Evolutionary conservation across 1,140 invertebrate species (phyloP).

Genomic region (Drosophila eugracilis): DNA sequence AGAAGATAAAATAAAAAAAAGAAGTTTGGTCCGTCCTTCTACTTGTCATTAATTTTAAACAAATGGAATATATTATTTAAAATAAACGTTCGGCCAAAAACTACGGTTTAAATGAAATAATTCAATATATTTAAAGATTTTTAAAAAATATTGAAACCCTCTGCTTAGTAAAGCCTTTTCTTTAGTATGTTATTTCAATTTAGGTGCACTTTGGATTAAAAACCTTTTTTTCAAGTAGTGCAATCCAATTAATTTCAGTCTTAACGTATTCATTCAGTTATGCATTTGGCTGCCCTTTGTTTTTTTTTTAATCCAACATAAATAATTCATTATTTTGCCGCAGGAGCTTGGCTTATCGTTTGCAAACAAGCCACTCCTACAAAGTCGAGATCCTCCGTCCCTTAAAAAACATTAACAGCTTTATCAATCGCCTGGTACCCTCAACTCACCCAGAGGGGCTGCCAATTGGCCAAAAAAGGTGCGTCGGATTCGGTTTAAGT

Average conservation of each 20-base stretch:
- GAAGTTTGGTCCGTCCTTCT: no score
- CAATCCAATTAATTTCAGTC: constrained; percentile 27
- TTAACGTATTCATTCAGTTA: constrained; percentile 37
- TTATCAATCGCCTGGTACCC: constrained; percentile 53
- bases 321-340: constrained; percentile 49
- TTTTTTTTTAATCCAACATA: constrained; percentile 22
- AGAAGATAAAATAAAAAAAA: no score
- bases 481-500: constrained; percentile 16
- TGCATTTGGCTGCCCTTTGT: constrained; percentile 5
- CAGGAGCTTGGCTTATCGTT: constrained; percentile 27
- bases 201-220: not conserved
- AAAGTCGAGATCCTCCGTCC: constrained; percentile 3
- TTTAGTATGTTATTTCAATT: not conserved
- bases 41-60: no score
- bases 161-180: not conserved
- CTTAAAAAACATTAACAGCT: constrained; percentile 61
- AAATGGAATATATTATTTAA: no score
- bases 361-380: constrained; percentile 60
- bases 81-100: no score
- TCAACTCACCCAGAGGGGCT: constrained; percentile 27
- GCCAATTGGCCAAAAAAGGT: constrained; percentile 37
- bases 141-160: no score
- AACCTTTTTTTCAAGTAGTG: not conserved
- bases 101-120: no score
- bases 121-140: no score